Evolutionary conservation across 1,140 invertebrate genomes (phyloP), one percentile per base, ranked within the genome.

Genomic region (Drosophila pruinosa): DNA sequence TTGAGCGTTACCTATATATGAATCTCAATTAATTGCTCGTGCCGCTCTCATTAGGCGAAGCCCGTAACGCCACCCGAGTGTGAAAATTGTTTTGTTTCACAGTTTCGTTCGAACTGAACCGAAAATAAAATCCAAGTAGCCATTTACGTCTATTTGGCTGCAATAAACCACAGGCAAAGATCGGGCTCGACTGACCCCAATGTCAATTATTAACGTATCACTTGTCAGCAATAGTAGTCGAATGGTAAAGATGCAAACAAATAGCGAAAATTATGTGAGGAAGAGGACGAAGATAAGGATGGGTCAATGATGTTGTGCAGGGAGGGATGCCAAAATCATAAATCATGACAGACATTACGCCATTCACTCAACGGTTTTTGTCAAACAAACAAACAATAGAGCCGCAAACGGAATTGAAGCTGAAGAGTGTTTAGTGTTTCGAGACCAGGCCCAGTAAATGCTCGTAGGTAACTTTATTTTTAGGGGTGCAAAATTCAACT

Each of bases 171-270:
- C 82, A 86, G 81, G 47, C 57, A 39, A 34, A 64, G 53, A 34
- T 45, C 57, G 63, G 48, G 57, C 64, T 38, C 47, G 54, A 89
- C 59, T 90, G 88, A 90, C 88, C 88, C 88, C 82, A 74, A 74
- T 90, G 88, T 90, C 88, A 90, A 90, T 90, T 90, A 90, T 90
- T 90, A 90, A 90, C 88, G 88, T 90, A 90, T 90, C 88, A 90
- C 88, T 90, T 90, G 88, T 89, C 83, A 90, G 73, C 63, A 57
- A 67, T 47, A 50, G 63, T 43, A 31, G 14, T 7, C 19, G 7
- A 38, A 43, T n/a, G 41, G 73, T 72, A 78, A 72, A 78, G 78
- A 75, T 88, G 82, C 72, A 70, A 88, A 88, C 82, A 88, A 88
- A 88, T 88, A 85, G 77, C 74, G 68, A 72, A 88, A 78, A 88